Percentiles rank a stretch among this genome's conserved stretches.
These are phyloP conservation scores for Selenia dentaria DNA, from an alignment of 2,888 invertebrate species.

Conservation along the genomic window DNA sequence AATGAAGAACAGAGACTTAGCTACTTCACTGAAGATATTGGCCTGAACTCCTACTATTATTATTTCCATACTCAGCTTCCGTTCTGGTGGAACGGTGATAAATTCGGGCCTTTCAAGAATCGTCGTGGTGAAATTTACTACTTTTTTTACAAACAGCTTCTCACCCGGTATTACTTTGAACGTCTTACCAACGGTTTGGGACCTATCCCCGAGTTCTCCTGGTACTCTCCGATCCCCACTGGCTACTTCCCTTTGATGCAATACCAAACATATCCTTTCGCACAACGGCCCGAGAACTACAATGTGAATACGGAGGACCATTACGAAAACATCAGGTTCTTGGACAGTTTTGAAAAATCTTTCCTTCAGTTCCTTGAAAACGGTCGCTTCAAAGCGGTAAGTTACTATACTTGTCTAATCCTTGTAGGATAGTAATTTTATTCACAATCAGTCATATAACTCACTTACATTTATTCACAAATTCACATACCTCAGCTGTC, in stretches of 20 bases:
- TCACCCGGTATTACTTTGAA: conserved; percentile 89
- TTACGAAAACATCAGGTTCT: conserved; percentile 76
- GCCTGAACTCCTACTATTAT: conserved; percentile 87
- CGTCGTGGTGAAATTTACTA: conserved; percentile 87
- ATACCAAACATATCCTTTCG: conserved; percentile 70
- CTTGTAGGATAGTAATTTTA: too few relatives aligned
- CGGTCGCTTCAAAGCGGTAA: conserved; percentile 85
- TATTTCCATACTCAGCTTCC: conserved; percentile 86
- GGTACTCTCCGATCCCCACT: conserved; percentile 83
- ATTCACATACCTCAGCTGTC: too few relatives aligned
- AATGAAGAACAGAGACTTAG: conserved; percentile 85
- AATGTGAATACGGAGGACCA: conserved; percentile 79
- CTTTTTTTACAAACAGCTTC: conserved; percentile 87
- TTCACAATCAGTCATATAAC: too few relatives aligned
- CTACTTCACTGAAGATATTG: conserved; percentile 89
- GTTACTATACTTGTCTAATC: conserved; percentile 3
- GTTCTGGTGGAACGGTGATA: conserved; percentile 85
- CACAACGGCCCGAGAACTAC: conserved; percentile 85
- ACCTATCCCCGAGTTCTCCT: conserved; percentile 85
- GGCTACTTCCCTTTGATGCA: conserved; percentile 57
- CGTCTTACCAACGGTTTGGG: conserved; percentile 87
- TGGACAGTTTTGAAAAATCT: conserved; percentile 84
- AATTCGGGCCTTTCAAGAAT: conserved; percentile 74
- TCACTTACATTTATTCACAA: too few relatives aligned
- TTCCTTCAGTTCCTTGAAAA: conserved; percentile 79